phyloP scores from a whole-genome alignment of 2,797 vertebrate species.

The Phoebastria nigripes region DNA sequence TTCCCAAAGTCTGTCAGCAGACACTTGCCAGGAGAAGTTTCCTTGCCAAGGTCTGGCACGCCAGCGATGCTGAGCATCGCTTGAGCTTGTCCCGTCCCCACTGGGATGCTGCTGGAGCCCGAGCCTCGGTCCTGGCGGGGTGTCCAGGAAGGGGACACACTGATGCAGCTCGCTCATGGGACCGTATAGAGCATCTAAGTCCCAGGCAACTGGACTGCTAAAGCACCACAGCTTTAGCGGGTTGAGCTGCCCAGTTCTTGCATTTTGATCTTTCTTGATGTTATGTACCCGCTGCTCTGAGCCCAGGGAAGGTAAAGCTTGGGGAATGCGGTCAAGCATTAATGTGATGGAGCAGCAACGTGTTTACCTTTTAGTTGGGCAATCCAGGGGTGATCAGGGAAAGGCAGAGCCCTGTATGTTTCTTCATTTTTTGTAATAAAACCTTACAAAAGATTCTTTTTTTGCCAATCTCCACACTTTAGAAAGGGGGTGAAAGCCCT shows the following conservation, averaged over 20 bases:
- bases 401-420: background rate
- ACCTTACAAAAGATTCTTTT: background rate
- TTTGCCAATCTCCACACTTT: background rate
- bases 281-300: background rate
- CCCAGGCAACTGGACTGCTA: no score
- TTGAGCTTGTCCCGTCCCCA: fast-evolving
- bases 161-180: fast-evolving
- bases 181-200: background rate
- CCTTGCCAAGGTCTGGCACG: background rate
- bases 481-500: background rate
- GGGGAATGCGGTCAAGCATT: background rate
- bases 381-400: background rate
- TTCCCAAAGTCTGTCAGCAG: background rate
- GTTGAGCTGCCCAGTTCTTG: fast-evolving
- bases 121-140: background rate
- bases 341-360: fast-evolving
- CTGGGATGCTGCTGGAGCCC: background rate
- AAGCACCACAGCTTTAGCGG: fast-evolving
- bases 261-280: fast-evolving
- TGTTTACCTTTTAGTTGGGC: background rate
- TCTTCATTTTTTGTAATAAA: background rate
- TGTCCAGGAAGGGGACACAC: background rate
- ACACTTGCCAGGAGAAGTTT: background rate
- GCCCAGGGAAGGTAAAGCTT: background rate
- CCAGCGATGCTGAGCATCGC: background rate